Base-by-base conservation (phyloP, 2,888 invertebrate genomes). In the Drosophila differens region DNA sequence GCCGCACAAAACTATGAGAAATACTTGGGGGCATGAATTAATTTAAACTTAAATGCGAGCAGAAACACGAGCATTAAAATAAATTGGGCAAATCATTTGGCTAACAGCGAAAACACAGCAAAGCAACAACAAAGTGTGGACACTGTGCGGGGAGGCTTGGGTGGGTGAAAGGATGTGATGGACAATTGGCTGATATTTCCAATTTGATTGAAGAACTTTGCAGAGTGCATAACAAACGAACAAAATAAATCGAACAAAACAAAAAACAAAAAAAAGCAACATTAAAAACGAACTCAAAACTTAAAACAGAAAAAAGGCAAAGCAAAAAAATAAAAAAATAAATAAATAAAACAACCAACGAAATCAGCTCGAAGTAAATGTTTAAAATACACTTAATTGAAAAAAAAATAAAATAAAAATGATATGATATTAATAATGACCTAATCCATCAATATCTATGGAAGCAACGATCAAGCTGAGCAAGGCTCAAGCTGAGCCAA, bases 1-100 rank as follows among this genome's bases (percentile, higher is more conserved):
- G 32, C 41, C 12, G 22, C 35, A 53, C 1, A 63, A 49, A 75
- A 74, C 77, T 70, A 79, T 70, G 66, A 79, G 74, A 70, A 52
- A 79, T 63, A 58, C 79, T 78, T 57, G 77, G 22, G 79, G 78
- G 60, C 74, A 77, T 65, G 74, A 80, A 80, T 81, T 80, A 81
- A 81, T 81, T 77, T 77, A 68, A 77, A 69, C 70, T 78, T 74
- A 74, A 80, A 81, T 76, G 74, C 70, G 63, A 81, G 54, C 49
- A 63, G 41, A 60, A 76, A 79, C 60, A 64, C 69, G 54, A 78
- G 37, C 65, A 73, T 70, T 74, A 75, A 35, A 35, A 35, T 68
- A 81, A 81, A 81, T 81, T 74, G 74, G 67, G 62, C 55, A 74
- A 79, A 79, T 77, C 68, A 69, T 73, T 70, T 68, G 63, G 68